These are phyloP conservation scores for Thaumatotibia leucotreta DNA, from an alignment of 1,140 invertebrate genomes.

Conservation along the genomic window DNA sequence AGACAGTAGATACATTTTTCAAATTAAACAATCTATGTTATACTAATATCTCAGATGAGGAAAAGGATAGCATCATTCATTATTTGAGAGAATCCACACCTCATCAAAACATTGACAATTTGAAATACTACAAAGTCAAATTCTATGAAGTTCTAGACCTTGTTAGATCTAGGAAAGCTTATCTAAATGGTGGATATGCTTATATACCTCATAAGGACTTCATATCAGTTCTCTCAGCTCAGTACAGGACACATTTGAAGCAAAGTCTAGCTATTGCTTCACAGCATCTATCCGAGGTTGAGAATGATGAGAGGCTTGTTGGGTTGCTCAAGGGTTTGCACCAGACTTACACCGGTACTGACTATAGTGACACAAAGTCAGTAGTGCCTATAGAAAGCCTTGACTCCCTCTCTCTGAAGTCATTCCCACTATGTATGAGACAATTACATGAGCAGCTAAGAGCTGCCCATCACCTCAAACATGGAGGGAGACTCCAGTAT, in stretches of 20 bases:
- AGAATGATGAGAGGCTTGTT: slow-evolving; percentile 89
- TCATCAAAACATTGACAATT: slow-evolving; percentile 77
- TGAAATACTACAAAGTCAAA: slow-evolving; percentile 89
- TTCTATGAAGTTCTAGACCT: slow-evolving; percentile 94
- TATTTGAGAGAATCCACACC: slow-evolving; percentile 79
- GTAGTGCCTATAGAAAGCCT: slow-evolving; percentile 80
- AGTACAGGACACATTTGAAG: slow-evolving; percentile 86
- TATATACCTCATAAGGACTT: slow-evolving; percentile 92
- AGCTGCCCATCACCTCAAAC: slow-evolving; percentile 90
- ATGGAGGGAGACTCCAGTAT: slow-evolving; percentile 93
- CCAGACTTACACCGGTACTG: slow-evolving; percentile 87
- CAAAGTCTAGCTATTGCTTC: slow-evolving; percentile 82
- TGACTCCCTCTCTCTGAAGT: slow-evolving; percentile 86
- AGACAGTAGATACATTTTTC: slow-evolving; percentile 85
- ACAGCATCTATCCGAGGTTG: slow-evolving; percentile 81
- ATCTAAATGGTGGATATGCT: slow-evolving; percentile 89
- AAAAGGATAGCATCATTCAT: slow-evolving; percentile 79
- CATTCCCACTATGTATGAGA: slow-evolving; percentile 97
- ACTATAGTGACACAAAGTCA: slow-evolving; percentile 78
- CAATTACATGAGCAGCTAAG: slow-evolving; percentile 88
- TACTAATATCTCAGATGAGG: slow-evolving; percentile 80
- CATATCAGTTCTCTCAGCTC: slow-evolving; percentile 87
- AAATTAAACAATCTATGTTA: slow-evolving; percentile 85
- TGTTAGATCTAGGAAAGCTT: slow-evolving; percentile 87
- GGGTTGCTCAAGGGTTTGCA: slow-evolving; percentile 86